Evolutionary conservation across 2,888 invertebrate genomes (phyloP), one percentile per base, ranked within the genome.

Genomic region (Rhagonycha fulva): DNA sequence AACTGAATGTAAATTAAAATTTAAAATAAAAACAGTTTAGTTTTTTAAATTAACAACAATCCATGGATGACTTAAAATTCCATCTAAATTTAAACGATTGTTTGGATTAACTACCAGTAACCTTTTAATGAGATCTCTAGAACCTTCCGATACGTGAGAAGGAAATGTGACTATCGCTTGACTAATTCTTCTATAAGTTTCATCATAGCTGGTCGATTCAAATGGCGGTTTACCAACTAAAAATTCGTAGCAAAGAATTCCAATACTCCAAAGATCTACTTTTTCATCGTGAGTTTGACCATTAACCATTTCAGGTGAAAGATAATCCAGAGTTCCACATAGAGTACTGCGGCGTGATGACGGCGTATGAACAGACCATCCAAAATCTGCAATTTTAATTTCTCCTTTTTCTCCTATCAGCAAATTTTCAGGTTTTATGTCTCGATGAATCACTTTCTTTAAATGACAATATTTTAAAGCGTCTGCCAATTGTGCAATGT

Each of bases 351-450:
- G 91, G 87, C 96, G 90, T 1, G 97, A 96, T 14, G 96, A 95
- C 0, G 98, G 98, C 0, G 98, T 96, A 87, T 98, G 98, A 0
- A 98, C 98, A 0, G 98, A 98, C 98, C 98, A 99, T 12, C 98
- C 98, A 89, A 98, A 99, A 88, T 98, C 98, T 5, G 98, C 98
- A 81, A 98, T 95, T 89, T 99, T 99, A 0, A 98, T 89, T 83
- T 97, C 95, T 62, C 95, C 95, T 76, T 94, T 93, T 75, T 92
- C 89, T 1, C 96, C 96, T 4, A 99, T 90, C 5, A 99, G 89
- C 63, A 98, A 89, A 87, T 99, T 99, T 86, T 99, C 98, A 0
- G 98, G 98, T 87, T 98, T 98, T 14, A 98, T 96, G 85, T 98
- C 98, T 78, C 97, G 90, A 87, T 98, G 98, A 80, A 98, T 98